Percentiles rank a stretch among this genome's conserved stretches.
These are phyloP conservation scores for Sebastes itinus DNA, from an alignment of 2,797 vertebrate species.

Conservation along the genomic window DNA sequence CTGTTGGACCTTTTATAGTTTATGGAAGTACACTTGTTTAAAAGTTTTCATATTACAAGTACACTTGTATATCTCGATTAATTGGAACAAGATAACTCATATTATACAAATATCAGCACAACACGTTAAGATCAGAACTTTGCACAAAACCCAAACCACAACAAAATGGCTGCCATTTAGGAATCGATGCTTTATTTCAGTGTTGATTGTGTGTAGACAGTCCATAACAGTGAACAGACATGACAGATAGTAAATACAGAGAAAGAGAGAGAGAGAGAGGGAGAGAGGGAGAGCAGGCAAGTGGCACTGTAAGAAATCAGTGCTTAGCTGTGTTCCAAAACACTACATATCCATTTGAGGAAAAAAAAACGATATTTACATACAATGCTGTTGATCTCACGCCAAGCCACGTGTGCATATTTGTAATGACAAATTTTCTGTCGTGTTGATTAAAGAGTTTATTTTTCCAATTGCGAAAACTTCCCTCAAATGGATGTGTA, in stretches of 20 bases:
- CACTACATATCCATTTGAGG: neutral
- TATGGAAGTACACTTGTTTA: no score
- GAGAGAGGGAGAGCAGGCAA: constrained; percentile 38
- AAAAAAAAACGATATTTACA: fast-evolving
- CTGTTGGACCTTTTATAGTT: neutral
- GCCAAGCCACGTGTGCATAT: neutral
- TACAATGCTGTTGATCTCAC: neutral
- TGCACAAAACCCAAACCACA: neutral
- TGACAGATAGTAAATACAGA: constrained; percentile 52
- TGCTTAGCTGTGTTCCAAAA: constrained; percentile 1
- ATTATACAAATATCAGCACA: neutral
- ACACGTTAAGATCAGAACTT: neutral
- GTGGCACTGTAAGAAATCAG: constrained; percentile 9
- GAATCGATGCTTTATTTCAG: constrained; percentile 68
- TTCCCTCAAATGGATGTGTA: constrained; percentile 7
- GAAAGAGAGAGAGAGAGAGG: constrained; percentile 9
- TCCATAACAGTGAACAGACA: constrained; percentile 52
- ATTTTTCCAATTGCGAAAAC: neutral
- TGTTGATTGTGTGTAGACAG: constrained; percentile 41
- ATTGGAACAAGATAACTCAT: no score
- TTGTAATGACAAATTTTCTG: neutral
- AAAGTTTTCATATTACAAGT: no score
- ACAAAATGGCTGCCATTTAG: constrained; percentile 6
- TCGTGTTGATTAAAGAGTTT: neutral
- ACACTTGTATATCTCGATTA: no score